These are phyloP conservation scores for Sanderia malayensis DNA, from an alignment of 30 jellyfish, hydroid and myxozoan species.

Conservation along the genomic window DNA sequence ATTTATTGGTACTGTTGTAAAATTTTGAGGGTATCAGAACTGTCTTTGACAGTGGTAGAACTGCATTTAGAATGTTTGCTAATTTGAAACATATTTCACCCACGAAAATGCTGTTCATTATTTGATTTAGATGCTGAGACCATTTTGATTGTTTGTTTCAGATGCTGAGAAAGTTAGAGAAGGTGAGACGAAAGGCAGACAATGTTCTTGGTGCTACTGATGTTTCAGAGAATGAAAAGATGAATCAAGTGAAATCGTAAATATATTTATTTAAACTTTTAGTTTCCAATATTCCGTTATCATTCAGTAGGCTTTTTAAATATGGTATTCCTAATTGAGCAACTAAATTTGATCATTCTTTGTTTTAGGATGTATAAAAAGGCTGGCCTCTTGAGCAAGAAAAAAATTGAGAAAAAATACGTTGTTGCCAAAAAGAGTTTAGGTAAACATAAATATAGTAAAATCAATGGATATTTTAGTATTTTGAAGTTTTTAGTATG, in stretches of 20 bases:
- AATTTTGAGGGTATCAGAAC: no score
- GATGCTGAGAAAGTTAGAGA: slow-evolving; percentile 87
- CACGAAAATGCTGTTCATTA: no score
- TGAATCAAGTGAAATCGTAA: slow-evolving; percentile 78
- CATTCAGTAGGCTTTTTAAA: background rate
- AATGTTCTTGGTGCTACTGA: slow-evolving; percentile 73
- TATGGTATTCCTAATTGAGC: background rate
- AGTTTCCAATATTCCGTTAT: background rate
- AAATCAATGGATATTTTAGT: no score
- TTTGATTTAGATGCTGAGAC: no score
- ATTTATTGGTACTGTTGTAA: no score
- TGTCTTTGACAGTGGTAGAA: no score
- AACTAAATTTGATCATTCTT: no score
- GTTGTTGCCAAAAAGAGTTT: slow-evolving; percentile 93
- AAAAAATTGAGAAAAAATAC: slow-evolving; percentile 82
- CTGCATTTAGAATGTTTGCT: no score
- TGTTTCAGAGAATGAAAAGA: slow-evolving; percentile 77
- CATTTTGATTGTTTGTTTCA: no score
- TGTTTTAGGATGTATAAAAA: slow-evolving; percentile 78
- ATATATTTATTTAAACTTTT: background rate
- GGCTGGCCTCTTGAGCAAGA: slow-evolving; percentile 84
- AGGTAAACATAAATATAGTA: no score
- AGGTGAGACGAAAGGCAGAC: slow-evolving; percentile 87
- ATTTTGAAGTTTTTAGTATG: no score
- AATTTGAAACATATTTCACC: no score